Conservation (phyloP, 2,113 vertebrate species). For the Glaucomys volans region DNA sequence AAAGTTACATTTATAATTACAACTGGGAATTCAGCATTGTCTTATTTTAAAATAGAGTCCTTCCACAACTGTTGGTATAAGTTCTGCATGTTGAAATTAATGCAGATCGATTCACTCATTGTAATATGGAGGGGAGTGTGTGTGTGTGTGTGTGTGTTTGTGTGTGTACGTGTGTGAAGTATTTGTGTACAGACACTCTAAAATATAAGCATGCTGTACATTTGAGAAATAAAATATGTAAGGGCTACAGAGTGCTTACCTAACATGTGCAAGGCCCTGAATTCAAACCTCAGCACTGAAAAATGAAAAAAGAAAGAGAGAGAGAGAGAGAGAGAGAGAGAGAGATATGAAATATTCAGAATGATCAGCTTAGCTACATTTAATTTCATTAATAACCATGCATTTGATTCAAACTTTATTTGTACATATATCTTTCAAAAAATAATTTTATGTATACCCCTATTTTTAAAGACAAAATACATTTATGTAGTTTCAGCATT, state of each 20-base stretch:
- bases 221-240: conserved; percentile 35
- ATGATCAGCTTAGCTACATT: not conserved
- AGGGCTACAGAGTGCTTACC: not conserved
- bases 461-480: not conserved
- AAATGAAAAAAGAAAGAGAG: not conserved
- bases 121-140: not conserved
- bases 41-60: not conserved
- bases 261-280: not conserved
- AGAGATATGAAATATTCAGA: not conserved
- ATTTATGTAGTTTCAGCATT: not conserved
- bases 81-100: conserved; percentile 38
- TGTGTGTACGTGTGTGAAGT: not conserved
- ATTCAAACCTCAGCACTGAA: not conserved
- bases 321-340: not conserved
- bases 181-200: not conserved
- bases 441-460: not conserved
- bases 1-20: conserved; percentile 12
- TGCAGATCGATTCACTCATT: not conserved
- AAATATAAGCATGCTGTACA: not conserved
- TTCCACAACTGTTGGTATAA: conserved; percentile 14
- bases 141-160: not conserved
- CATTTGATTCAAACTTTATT: conserved; percentile 20
- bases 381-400: not conserved
- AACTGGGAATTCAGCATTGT: not conserved
- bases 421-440: conserved; percentile 36